Evolutionary conservation across 2,888 invertebrate genomes (phyloP), one percentile per base, ranked within the genome.

Genomic region (Seladonia tumulorum): DNA sequence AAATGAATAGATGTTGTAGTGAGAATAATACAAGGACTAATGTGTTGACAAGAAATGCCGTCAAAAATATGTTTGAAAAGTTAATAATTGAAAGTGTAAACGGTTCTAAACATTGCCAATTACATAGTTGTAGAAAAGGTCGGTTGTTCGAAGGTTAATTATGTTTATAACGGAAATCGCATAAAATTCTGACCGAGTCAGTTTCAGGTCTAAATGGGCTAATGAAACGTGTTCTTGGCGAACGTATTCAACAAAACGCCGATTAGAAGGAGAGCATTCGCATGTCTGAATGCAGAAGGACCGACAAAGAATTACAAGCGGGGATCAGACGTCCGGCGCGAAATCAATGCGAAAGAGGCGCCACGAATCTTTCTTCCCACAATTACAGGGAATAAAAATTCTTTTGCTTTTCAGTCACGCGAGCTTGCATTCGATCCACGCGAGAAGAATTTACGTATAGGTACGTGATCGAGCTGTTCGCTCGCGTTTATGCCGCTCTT

Each of bases 341-440:
- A 88, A 88, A 88, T 89, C 90, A 86, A 89, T 72, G 88, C 86
- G 85, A 90, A 88, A 79, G 85, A 88, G 89, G 89, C 90, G 90
- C 89, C 88, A 88, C 83, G 85, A 88, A 85, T 86, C 89, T 83
- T 89, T 81, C 88, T 93, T 93, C 92, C 92, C 93, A 93, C 93
- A 91, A 93, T 93, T 91, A 89, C 87, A 78, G 77, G 82, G 87
- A 87, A 91, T 90, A 93, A 93, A 92, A 91, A 88, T 88, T 84
- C 88, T 90, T 91, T 91, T 87, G 91, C 90, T 90, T 92, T 91
- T 91, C 90, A 91, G 92, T 93, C 93, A 93, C 93, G 93, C 93
- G 89, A 93, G 83, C 72, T 74, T 71, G 81, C 81, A 76, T 75
- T 89, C 90, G 86, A 84, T 84, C 89, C 88, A 86, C 80, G 82